Base-by-base conservation (phyloP, 2,888 invertebrate genomes). In the Netelia melanura region DNA sequence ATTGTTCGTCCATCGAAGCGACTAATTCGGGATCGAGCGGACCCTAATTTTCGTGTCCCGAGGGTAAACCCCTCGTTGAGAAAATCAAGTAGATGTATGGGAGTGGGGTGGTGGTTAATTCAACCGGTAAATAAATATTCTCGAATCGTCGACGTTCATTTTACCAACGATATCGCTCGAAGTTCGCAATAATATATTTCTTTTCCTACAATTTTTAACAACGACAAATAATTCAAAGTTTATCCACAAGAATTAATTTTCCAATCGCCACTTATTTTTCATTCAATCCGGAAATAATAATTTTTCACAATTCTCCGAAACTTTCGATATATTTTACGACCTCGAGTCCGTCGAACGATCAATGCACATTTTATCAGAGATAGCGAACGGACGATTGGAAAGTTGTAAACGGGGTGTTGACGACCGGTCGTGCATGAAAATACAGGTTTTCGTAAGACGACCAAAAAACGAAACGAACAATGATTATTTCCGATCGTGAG, bases 21-120 rank as follows among this genome's bases (percentile, higher is more conserved):
- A 87, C 78, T 89, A 92, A 91, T 91, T 90, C 82, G 88, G 64
- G 84, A 89, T 89, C 88, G 89, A 88, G 84, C 87, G 84, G 58
- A 64, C 52, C 86, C 84, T 88, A 90, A 91, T 91, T 91, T 84
- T 74, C 78, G 30, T 83, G 64, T 84, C 83, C 86, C 86, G 77
- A 79, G 86, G 89, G 86, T 84, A 87, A 88, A 84, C 83, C 30
- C 70, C 75, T 86, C 62, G 52, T 62, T 72, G 54, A 71, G 74
- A 77, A 89, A 89, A 88, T 89, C 83, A 81, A 70, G 74, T 21
- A 21, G 38, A 38, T 48, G 56, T 54, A 58, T 58, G 58, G 23
- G 68, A 70, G n/a, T 68, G 56, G 72, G 23, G 48, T 58, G 79
- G 10, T 64, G 48, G 14, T 48, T 14, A 10, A 48, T 48, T 48